These are phyloP conservation scores for Peromyscus attwateri DNA, from an alignment of 2,797 vertebrate species.

Conservation along the genomic window DNA sequence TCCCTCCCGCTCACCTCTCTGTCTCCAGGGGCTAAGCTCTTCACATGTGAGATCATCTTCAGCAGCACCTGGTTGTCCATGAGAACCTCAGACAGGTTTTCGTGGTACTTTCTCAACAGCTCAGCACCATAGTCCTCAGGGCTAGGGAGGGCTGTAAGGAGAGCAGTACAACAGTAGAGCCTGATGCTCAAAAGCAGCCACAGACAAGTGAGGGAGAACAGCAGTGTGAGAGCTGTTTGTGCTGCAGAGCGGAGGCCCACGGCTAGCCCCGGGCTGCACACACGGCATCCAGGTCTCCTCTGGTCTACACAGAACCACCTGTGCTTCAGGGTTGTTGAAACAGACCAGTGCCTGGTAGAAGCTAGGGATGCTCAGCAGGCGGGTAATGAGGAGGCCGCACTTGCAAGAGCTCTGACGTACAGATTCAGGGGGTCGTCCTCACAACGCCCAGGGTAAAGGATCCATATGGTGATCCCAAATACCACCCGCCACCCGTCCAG, in stretches of 20 bases:
- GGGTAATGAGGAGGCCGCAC: constrained; percentile 39
- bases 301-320: neutral
- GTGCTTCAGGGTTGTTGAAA: constrained; percentile 24
- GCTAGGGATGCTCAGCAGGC: neutral
- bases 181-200: neutral
- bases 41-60: constrained; percentile 80
- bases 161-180: constrained; percentile 62
- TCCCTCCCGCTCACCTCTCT: constrained; percentile 85
- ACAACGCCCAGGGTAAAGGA: constrained; percentile 10
- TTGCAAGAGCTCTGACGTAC: constrained; percentile 17
- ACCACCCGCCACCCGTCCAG: neutral
- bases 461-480: neutral
- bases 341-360: neutral
- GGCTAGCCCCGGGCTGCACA: constrained; percentile 1
- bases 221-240: fast-evolving
- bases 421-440: neutral
- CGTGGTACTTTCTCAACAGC: constrained; percentile 85
- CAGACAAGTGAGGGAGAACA: neutral
- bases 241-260: neutral
- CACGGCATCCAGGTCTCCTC: neutral
- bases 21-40: constrained; percentile 84
- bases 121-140: constrained; percentile 84
- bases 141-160: constrained; percentile 78
- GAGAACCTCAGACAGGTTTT: constrained; percentile 85
- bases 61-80: constrained; percentile 82